phyloP scores from a whole-genome alignment of 2,888 invertebrate species.

The Cyclophora punctaria region DNA sequence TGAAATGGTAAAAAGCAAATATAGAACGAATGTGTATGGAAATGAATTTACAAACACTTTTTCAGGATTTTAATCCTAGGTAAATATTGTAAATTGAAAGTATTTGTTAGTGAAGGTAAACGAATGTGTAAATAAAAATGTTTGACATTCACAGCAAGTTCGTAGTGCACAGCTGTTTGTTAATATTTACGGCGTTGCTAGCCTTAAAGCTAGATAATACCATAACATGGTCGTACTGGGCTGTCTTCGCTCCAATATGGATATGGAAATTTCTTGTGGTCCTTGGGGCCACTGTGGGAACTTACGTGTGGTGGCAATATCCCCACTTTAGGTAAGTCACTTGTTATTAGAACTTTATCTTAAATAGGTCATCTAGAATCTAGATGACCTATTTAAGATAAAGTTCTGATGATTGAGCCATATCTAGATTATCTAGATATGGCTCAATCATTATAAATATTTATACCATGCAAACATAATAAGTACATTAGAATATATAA shows the following conservation, averaged over 20 bases:
- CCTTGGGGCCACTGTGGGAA: slow-evolving; percentile 91
- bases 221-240: slow-evolving; percentile 96
- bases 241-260: slow-evolving; percentile 97
- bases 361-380: slow-evolving; percentile 29
- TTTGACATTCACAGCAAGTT: slow-evolving; percentile 87
- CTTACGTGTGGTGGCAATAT: slow-evolving; percentile 96
- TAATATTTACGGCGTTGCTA: slow-evolving; percentile 92
- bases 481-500: background rate
- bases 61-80: slow-evolving; percentile 95
- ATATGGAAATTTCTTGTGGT: slow-evolving; percentile 96
- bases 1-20: slow-evolving; percentile 39
- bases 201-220: slow-evolving; percentile 91
- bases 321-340: slow-evolving; percentile 89
- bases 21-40: slow-evolving; percentile 60
- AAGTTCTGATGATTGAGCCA: no score
- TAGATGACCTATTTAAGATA: no score
- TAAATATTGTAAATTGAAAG: slow-evolving; percentile 40
- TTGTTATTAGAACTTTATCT: background rate
- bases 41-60: slow-evolving; percentile 92
- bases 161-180: slow-evolving; percentile 93
- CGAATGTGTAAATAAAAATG: slow-evolving; percentile 6
- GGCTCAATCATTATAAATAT: background rate
- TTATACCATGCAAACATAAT: background rate
- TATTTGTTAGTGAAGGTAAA: slow-evolving; percentile 2
- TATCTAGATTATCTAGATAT: no score